Evolutionary conservation across 2,888 invertebrate species (phyloP).

Genomic region (Aspidiotus destructor): DNA sequence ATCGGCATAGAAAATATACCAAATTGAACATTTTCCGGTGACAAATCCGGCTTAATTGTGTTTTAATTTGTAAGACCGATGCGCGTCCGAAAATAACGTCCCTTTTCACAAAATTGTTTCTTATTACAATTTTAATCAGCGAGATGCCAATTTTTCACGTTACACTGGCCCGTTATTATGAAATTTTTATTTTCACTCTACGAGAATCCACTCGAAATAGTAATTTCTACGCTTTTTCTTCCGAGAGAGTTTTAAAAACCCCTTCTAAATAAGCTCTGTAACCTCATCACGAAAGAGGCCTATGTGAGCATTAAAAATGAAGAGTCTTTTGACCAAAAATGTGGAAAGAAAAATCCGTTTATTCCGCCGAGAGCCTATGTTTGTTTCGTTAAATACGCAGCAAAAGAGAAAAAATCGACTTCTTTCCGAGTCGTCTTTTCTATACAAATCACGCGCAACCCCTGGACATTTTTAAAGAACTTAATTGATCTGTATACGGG

Average conservation of each 20-base stretch:
- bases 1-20: not conserved
- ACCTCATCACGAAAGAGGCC: not conserved
- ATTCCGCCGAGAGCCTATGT: not conserved
- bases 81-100: not conserved
- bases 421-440: not conserved
- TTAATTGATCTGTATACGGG: conserved; percentile 26
- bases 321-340: conserved; percentile 5
- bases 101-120: conserved; percentile 24
- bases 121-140: conserved; percentile 25
- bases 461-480: conserved; percentile 24
- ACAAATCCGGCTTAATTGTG: conserved; percentile 30
- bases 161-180: not conserved
- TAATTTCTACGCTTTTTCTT: not conserved
- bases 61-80: conserved; percentile 18
- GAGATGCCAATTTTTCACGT: conserved; percentile 1
- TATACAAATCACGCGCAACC: not conserved
- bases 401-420: not conserved
- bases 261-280: not conserved
- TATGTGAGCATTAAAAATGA: not conserved
- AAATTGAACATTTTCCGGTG: conserved; percentile 26
- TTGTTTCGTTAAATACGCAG: not conserved
- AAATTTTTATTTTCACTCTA: conserved; percentile 1
- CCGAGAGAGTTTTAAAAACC: not conserved
- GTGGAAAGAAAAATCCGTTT: not conserved
- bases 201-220: not conserved